Evolutionary conservation across 2,888 invertebrate species (phyloP).

Genomic region (Lasioglossum lativentre): DNA sequence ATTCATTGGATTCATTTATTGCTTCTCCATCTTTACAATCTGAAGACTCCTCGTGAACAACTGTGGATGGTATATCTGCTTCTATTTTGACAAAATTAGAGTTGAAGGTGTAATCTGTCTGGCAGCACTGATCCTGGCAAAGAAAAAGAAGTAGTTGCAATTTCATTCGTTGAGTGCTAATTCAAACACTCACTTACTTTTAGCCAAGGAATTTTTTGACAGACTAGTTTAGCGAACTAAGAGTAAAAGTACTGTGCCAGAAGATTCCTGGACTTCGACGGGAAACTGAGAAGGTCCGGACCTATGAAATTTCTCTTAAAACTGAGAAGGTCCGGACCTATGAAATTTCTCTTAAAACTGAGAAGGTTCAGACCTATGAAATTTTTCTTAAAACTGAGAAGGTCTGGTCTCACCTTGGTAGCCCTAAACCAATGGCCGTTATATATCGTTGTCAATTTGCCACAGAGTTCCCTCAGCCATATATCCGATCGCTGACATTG

Average conservation of each 20-base stretch:
- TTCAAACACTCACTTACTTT: not conserved
- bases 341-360: too few species aligned
- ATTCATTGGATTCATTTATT: conserved; percentile 10
- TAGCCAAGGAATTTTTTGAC: not conserved
- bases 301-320: too few species aligned
- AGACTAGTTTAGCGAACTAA: not conserved
- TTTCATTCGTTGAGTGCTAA: not conserved
- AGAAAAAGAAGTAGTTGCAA: conserved; percentile 8
- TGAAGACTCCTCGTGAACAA: not conserved
- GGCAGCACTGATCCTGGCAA: conserved; percentile 71
- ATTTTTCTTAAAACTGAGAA: too few species aligned
- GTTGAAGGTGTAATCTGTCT: conserved; percentile 63
- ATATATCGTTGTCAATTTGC: conserved; percentile 54
- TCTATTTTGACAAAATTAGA: conserved; percentile 35
- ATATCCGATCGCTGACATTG: conserved; percentile 77
- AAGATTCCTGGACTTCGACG: too few species aligned
- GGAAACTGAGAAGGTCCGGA: too few species aligned
- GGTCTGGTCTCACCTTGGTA: conserved; percentile 63
- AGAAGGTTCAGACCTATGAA: too few species aligned
- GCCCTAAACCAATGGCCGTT: not conserved
- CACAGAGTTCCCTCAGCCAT: conserved; percentile 70
- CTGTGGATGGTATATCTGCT: not conserved
- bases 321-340: too few species aligned
- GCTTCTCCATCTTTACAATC: conserved; percentile 13
- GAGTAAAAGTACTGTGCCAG: too few species aligned